Base-by-base conservation (phyloP, 2,888 invertebrate species). In the Helobdella robusta region DNA sequence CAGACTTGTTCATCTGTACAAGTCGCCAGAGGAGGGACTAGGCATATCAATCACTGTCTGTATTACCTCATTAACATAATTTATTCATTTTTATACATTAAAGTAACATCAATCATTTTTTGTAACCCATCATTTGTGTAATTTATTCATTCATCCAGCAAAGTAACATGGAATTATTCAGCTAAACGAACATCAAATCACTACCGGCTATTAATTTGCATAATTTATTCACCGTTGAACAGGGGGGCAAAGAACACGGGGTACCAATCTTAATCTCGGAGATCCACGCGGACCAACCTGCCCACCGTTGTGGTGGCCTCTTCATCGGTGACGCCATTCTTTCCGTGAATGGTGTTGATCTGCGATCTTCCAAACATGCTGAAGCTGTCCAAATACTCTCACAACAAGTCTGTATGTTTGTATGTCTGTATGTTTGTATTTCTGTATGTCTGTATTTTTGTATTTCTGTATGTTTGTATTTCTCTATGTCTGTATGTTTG, bases 221-320 rank as follows among this genome's bases (percentile, higher is more conserved):
- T n/a, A n/a, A n/a, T n/a, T n/a, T n/a, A n/a, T n/a, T n/a, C n/a
- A n/a, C n/a, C n/a, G n/a, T n/a, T n/a, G 32, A 73, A 35, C 76
- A 89, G 89, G 89, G 89, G 64, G 89, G 89, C 0, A 84, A 87
- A 69, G 90, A 90, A 76, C 89, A 90, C 80, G 89, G 89, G 20
- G 87, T 89, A 46, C 89, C 89, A 0, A 88, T 90, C 71, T 81
- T 90, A 68, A 87, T 90, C 74, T 89, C 89, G 0, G 89, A 89
- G 80, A 83, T 90, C 75, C 84, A 84, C 68, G 84, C 85, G 66
- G 86, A 86, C 72, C 88, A 89, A 69, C 88, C 89, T 65, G 89
- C 89, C 52, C 86, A 87, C 68, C 80, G 86, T 70, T 86, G 86
- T 66, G 85, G 85, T 44, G 84, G 85, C 68, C 81, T 89, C 46